These are phyloP conservation scores for Rhynchonycteris naso DNA, from an alignment of 2,797 vertebrate species.

Conservation along the genomic window DNA sequence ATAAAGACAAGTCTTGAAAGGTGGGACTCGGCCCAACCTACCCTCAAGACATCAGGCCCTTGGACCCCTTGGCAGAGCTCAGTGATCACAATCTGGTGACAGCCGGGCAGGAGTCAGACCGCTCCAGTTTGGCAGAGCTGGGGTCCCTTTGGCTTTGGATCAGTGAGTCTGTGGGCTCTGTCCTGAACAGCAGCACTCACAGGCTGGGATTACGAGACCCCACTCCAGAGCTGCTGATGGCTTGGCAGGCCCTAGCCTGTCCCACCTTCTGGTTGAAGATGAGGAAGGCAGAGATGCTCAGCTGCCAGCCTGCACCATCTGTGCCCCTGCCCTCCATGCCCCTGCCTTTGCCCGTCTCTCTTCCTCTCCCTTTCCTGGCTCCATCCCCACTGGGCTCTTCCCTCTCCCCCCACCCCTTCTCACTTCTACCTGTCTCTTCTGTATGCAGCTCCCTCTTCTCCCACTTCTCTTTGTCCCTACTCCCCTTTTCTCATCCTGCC, in stretches of 20 bases:
- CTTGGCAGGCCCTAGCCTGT: background rate
- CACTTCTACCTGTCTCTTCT: background rate
- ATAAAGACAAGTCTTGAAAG: background rate
- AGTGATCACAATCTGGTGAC: background rate
- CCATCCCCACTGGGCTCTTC: fast-evolving
- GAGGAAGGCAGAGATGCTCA: background rate
- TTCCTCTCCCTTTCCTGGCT: fast-evolving
- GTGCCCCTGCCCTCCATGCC: fast-evolving
- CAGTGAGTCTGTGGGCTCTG: background rate
- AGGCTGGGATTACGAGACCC: background rate
- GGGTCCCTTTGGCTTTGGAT: fast-evolving
- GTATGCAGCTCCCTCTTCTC: too few species aligned
- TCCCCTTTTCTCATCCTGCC: too few species aligned
- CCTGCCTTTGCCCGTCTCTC: background rate
- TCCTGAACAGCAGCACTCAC: background rate
- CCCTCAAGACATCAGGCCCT: background rate
- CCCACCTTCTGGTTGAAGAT: background rate
- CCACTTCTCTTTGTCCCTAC: too few species aligned
- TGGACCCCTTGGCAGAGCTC: background rate
- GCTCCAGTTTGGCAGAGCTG: background rate
- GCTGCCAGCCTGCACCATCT: background rate
- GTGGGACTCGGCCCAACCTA: too few species aligned
- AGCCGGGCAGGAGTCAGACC: background rate
- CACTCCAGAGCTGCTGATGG: background rate
- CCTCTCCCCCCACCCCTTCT: background rate